These are phyloP conservation scores for Nothoprocta pentlandii DNA, from an alignment of 2,113 vertebrate species.

Conservation along the genomic window DNA sequence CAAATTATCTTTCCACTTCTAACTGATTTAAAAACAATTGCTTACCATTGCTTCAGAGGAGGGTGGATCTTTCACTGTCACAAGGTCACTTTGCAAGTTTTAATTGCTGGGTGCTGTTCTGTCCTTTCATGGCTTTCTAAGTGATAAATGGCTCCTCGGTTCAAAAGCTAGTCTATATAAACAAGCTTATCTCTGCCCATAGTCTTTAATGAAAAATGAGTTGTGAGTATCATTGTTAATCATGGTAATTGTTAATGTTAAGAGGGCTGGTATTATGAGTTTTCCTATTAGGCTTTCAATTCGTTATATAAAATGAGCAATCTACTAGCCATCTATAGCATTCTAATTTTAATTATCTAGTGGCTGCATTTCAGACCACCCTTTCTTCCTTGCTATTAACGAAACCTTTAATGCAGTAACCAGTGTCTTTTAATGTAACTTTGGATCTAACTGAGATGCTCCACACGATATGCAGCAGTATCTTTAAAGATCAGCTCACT, in stretches of 20 bases:
- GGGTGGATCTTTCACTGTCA: slow-evolving; percentile 80
- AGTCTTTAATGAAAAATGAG: slow-evolving; percentile 92
- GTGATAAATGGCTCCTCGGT: slow-evolving; percentile 82
- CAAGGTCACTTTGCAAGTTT: slow-evolving; percentile 92
- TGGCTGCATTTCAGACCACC: slow-evolving; percentile 43
- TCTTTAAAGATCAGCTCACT: neutral
- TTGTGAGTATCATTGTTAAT: slow-evolving; percentile 91
- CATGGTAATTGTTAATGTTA: slow-evolving; percentile 92
- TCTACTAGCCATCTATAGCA: slow-evolving; percentile 77
- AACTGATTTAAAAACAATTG: slow-evolving; percentile 68
- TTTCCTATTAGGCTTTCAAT: slow-evolving; percentile 89
- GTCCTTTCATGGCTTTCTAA: slow-evolving; percentile 80
- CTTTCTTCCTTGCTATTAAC: slow-evolving; percentile 49
- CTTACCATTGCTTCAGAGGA: slow-evolving; percentile 47
- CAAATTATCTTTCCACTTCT: slow-evolving; percentile 69
- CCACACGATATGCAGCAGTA: neutral
- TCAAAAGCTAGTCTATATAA: slow-evolving; percentile 86
- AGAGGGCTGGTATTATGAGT: slow-evolving; percentile 85
- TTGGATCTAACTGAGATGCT: neutral
- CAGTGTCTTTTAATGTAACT: neutral
- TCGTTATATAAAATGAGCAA: slow-evolving; percentile 85
- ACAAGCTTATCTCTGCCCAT: slow-evolving; percentile 89
- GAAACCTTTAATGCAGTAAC: slow-evolving; percentile 44
- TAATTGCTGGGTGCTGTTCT: slow-evolving; percentile 87
- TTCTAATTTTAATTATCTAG: slow-evolving; percentile 79